phyloP scores from a whole-genome alignment of 2,113 vertebrate species.

The Cryptotis parvus region DNA sequence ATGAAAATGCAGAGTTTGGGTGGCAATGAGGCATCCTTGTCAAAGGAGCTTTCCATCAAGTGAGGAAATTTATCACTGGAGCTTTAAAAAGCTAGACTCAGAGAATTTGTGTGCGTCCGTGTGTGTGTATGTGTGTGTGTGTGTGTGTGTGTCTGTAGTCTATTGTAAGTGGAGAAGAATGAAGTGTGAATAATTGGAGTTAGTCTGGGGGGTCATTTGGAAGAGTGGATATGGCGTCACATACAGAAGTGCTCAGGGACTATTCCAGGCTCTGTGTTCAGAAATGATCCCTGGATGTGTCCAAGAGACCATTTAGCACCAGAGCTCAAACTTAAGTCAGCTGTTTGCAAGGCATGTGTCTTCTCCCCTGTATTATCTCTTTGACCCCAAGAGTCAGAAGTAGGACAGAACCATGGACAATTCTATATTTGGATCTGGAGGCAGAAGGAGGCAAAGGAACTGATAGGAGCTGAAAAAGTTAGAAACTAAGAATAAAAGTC shows the following conservation, averaged over 20 bases:
- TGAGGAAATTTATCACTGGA: background rate
- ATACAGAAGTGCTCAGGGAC: background rate
- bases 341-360: no score
- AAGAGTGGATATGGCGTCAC: no score
- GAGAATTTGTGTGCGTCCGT: no score
- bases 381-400: background rate
- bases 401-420: background rate
- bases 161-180: background rate
- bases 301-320: no score
- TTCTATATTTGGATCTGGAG: background rate
- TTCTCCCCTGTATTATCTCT: no score
- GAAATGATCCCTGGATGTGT: background rate
- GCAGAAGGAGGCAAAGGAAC: background rate
- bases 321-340: no score
- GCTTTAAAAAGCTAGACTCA: background rate
- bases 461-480: background rate
- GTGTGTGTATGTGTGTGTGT: no score
- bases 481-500: background rate
- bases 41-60: background rate
- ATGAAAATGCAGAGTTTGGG: slow-evolving; percentile 11
- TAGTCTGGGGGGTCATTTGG: no score
- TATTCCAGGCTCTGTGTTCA: background rate
- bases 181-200: no score
- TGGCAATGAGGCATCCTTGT: background rate
- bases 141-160: no score